Evolutionary conservation across 2,888 invertebrate species (phyloP).

Genomic region (Nomada fabriciana): DNA sequence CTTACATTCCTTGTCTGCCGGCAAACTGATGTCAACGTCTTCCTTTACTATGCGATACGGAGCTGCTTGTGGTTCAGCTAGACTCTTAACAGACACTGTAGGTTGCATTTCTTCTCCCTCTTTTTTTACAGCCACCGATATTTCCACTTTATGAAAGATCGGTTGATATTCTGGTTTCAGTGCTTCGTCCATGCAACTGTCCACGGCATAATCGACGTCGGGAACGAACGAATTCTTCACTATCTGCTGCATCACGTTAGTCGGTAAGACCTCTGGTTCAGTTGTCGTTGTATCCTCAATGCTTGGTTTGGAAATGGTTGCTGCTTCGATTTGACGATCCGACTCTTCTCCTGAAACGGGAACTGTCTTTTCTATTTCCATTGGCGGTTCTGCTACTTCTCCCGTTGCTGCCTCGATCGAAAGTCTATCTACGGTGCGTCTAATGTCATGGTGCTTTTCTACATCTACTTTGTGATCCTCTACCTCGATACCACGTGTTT

Average conservation of each 20-base stretch:
- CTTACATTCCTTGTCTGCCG: slow-evolving; percentile 73
- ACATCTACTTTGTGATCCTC: slow-evolving; percentile 83
- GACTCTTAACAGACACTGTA: slow-evolving; percentile 77
- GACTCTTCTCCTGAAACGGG: slow-evolving; percentile 39
- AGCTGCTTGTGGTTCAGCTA: slow-evolving; percentile 71
- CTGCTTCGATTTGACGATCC: neutral
- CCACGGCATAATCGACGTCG: slow-evolving; percentile 33
- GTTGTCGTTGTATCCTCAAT: neutral
- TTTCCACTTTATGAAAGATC: slow-evolving; percentile 78
- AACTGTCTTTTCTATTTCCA: slow-evolving; percentile 77
- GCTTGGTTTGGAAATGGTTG: no score
- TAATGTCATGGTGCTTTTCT: slow-evolving; percentile 81
- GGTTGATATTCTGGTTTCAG: slow-evolving; percentile 70
- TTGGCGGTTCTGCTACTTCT: slow-evolving; percentile 22
- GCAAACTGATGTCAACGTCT: slow-evolving; percentile 78
- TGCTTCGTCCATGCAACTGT: slow-evolving; percentile 52
- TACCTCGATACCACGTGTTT: slow-evolving; percentile 78
- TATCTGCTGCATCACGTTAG: slow-evolving; percentile 43
- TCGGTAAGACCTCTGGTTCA: neutral
- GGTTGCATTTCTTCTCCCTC: slow-evolving; percentile 70
- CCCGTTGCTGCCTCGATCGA: slow-evolving; percentile 62
- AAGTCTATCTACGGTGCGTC: slow-evolving; percentile 79
- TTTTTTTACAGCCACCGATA: slow-evolving; percentile 78
- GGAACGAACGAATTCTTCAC: slow-evolving; percentile 49
- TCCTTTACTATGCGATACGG: slow-evolving; percentile 75